These are phyloP conservation scores for Aphelocoma coerulescens DNA, from an alignment of 2,113 vertebrate species.

Conservation along the genomic window DNA sequence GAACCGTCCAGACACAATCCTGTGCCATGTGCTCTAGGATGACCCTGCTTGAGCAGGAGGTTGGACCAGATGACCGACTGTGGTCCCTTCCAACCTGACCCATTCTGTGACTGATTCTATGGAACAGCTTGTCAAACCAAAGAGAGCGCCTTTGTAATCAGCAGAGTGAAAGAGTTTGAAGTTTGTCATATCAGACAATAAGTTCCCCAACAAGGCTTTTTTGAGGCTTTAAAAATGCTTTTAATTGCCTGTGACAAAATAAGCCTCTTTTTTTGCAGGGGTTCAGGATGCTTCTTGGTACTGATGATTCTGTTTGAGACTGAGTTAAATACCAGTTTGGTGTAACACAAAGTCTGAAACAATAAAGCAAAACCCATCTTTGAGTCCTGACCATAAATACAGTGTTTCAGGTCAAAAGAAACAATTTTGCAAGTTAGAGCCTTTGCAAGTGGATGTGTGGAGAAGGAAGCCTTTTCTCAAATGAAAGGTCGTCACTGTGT, in stretches of 20 bases:
- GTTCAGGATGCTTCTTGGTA: background rate
- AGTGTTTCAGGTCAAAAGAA: background rate
- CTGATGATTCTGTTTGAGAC: accelerated
- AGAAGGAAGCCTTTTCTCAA: background rate
- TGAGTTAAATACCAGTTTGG: background rate
- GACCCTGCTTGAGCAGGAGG: background rate
- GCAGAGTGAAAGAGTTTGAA: accelerated
- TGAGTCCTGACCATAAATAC: background rate
- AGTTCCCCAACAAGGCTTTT: background rate
- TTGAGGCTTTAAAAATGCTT: background rate
- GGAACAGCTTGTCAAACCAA: no score
- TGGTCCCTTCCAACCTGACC: no score
- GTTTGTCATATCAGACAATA: accelerated
- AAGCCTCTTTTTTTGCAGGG: background rate
- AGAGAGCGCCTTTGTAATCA: accelerated
- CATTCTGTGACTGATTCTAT: no score
- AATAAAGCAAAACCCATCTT: background rate
- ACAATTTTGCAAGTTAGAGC: background rate
- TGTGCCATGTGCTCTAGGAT: no score
- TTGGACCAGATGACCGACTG: accelerated
- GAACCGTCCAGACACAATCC: accelerated
- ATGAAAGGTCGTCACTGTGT: background rate
- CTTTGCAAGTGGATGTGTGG: background rate
- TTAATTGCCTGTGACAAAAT: background rate
- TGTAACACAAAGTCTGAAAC: background rate